Evolutionary conservation across 1,140 invertebrate genomes (phyloP).

Genomic region (Leptestheria dahalacensis): DNA sequence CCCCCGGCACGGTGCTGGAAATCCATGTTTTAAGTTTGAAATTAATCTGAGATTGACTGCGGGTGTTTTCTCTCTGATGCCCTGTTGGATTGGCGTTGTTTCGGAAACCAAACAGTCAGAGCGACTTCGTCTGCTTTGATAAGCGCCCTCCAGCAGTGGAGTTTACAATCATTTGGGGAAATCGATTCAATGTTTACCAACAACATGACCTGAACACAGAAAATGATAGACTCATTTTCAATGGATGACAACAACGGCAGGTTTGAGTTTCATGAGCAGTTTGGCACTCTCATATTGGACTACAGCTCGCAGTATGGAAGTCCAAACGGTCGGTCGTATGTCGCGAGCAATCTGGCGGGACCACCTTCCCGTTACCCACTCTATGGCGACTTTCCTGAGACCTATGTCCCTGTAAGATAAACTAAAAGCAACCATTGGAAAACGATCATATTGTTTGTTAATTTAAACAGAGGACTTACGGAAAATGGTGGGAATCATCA

Average conservation of each 20-base stretch:
- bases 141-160: too few species aligned
- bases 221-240: too few species aligned
- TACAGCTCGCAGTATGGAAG: slow-evolving; percentile 83
- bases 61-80: too few species aligned
- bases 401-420: slow-evolving; percentile 63
- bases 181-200: too few species aligned
- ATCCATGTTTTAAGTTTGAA: slow-evolving; percentile 54
- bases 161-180: too few species aligned
- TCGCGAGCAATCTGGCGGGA: slow-evolving; percentile 66
- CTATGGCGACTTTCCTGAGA: slow-evolving; percentile 77
- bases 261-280: slow-evolving; percentile 39
- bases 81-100: too few species aligned
- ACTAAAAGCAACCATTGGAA: background rate
- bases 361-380: slow-evolving; percentile 65
- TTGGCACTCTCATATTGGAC: slow-evolving; percentile 49
- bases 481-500: slow-evolving; percentile 71
- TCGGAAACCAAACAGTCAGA: too few species aligned
- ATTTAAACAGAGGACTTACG: slow-evolving; percentile 62
- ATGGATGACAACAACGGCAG: too few species aligned
- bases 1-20: slow-evolving; percentile 95
- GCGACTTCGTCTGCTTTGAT: too few species aligned
- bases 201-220: too few species aligned
- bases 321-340: slow-evolving; percentile 71
- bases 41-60: too few species aligned
- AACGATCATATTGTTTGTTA: background rate